Evolutionary conservation across 2,113 vertebrate genomes (phyloP), one percentile per base, ranked within the genome.

Genomic region (rat (Rattus norvegicus)): DNA sequence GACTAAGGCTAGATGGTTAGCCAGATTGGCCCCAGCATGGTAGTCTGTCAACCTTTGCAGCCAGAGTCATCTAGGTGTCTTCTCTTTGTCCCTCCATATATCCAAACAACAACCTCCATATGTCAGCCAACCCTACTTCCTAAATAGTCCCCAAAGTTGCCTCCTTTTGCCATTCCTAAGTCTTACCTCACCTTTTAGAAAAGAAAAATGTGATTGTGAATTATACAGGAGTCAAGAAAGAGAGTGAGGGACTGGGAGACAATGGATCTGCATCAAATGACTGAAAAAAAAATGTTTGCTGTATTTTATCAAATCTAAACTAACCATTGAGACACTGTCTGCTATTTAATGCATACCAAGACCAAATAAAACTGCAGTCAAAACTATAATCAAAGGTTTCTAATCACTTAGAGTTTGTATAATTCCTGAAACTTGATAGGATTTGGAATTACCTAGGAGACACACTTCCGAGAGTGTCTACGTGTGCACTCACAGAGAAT

Each of bases 161-260:
- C 63, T 91, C 90, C 65, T 49, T 2, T 91, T 77, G 54, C 80
- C 52, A 61, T 73, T 43, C 77, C 67, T 56, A 86, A 54, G 17
- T 81, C 77, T 75, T 80, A 76, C n/a, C 91, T 30, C 9, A 56
- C 67, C 47, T 87, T 75, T 67, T 47, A 86, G 80, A 84, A 93
- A 72, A 95, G 85, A 92, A 97, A 91, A 95, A 9, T 61, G 63
- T 91, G 93, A 36, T n/a, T 39, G 13, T 28, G 49, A 89, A 83
- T 91, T 69, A 83, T 10, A 93, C 49, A 93, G 67, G 20, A 67
- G 63, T 30, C 47, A 77, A 93, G 67, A 91, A 89, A 87, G 86
- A 61, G 4, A 59, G 73, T 5, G 19, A 13, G 70, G 70, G 33
- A 61, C 70, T 65, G 20, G 52, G 65, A 80, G 49, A 33, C 70